These are phyloP conservation scores for Alca torda DNA, from an alignment of 2,797 vertebrate genomes.

Conservation along the genomic window DNA sequence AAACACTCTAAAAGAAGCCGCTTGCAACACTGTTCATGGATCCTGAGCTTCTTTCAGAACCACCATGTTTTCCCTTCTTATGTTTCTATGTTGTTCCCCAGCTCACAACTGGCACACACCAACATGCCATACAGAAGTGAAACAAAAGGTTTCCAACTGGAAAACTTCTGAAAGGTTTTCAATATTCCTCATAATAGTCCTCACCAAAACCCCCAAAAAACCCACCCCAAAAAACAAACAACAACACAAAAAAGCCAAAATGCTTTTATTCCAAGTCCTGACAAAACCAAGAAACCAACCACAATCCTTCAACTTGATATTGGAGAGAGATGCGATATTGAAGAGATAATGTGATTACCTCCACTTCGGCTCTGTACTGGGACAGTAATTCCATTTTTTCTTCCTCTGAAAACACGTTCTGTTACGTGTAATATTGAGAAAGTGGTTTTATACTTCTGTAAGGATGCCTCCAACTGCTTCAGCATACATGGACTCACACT, in stretches of 20 bases:
- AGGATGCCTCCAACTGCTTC: background rate
- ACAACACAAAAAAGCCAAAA: background rate
- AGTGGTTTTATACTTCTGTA: background rate
- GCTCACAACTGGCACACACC: background rate
- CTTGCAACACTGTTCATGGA: background rate
- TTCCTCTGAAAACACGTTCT: background rate
- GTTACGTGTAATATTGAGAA: fast-evolving
- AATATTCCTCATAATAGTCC: background rate
- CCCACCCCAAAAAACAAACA: background rate
- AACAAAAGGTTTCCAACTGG: background rate
- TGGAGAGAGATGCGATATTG: background rate
- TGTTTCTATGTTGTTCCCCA: background rate
- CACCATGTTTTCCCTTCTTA: background rate
- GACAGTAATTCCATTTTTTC: background rate
- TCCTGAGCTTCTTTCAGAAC: background rate
- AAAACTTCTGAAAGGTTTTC: background rate
- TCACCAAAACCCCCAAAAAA: no score
- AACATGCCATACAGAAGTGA: background rate
- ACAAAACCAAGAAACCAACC: background rate
- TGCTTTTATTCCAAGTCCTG: background rate
- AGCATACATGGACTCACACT: background rate
- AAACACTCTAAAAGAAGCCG: background rate
- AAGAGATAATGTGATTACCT: background rate
- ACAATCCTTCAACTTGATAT: background rate
- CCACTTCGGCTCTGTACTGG: background rate